Evolutionary conservation across 92 coral and sea anemone species (phyloP).

Genomic region (Nematostella vectensis): DNA sequence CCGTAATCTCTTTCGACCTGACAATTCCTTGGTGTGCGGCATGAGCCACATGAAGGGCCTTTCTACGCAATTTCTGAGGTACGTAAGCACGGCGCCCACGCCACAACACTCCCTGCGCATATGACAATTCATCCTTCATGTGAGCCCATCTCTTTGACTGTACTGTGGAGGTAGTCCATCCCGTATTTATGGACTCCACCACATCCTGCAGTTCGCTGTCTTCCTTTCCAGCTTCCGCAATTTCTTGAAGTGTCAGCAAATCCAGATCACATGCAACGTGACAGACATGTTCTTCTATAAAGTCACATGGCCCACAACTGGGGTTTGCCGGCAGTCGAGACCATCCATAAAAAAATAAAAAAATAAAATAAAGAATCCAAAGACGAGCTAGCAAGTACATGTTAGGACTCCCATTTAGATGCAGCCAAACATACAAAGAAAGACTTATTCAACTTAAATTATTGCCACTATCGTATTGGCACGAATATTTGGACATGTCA

Average conservation of each 20-base stretch:
- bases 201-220: neutral
- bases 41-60: too few relatives aligned
- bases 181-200: slow-evolving; percentile 6
- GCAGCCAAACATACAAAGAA: too few relatives aligned
- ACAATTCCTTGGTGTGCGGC: slow-evolving; percentile 48
- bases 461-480: too few relatives aligned
- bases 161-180: slow-evolving; percentile 7
- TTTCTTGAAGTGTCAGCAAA: slow-evolving; percentile 6
- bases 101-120: slow-evolving; percentile 14
- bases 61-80: too few relatives aligned
- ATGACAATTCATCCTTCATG: too few relatives aligned
- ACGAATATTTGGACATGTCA: too few relatives aligned
- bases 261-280: slow-evolving; percentile 6
- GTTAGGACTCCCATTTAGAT: too few relatives aligned
- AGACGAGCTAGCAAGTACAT: too few relatives aligned
- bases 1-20: slow-evolving; percentile 30
- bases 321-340: slow-evolving; percentile 12
- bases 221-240: neutral
- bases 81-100: slow-evolving; percentile 39
- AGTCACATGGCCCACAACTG: slow-evolving; percentile 1
- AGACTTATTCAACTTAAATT: too few relatives aligned
- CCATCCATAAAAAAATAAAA: too few relatives aligned
- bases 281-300: slow-evolving; percentile 17
- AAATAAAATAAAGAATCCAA: too few relatives aligned
- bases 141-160: slow-evolving; percentile 15